Evolutionary conservation across 2,888 invertebrate genomes (phyloP).

Genomic region (Oscheius sp.): DNA sequence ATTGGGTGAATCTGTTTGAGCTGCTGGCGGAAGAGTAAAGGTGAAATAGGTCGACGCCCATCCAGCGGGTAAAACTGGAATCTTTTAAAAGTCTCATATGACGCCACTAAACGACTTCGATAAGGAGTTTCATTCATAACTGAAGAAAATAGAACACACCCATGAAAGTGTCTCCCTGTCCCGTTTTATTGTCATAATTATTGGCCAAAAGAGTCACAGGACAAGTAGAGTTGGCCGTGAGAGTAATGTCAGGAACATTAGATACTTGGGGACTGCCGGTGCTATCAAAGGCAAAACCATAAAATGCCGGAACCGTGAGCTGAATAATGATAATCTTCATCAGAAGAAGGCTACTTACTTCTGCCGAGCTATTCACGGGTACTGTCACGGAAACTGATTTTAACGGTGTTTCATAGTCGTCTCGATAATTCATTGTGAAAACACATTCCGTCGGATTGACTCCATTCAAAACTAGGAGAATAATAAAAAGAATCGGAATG

Average conservation of each 20-base stretch:
- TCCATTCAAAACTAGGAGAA: constrained; percentile 42
- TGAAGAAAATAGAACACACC: no score
- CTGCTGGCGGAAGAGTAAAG: constrained; percentile 47
- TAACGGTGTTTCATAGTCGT: constrained; percentile 12
- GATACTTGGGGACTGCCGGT: constrained; percentile 33
- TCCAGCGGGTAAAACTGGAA: constrained; percentile 43
- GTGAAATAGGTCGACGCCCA: constrained; percentile 45
- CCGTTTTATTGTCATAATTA: constrained; percentile 45
- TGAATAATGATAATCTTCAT: constrained; percentile 21
- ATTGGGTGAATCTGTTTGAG: background rate
- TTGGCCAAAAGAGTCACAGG: constrained; percentile 47
- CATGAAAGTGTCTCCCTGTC: constrained; percentile 51
- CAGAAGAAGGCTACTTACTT: background rate
- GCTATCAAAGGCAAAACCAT: constrained; percentile 44
- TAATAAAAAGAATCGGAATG: background rate
- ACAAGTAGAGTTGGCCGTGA: constrained; percentile 38
- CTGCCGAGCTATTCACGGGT: background rate
- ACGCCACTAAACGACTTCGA: constrained; percentile 6
- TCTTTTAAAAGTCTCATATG: background rate
- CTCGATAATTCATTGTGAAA: constrained; percentile 38
- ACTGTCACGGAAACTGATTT: constrained; percentile 29
- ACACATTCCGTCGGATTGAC: constrained; percentile 27
- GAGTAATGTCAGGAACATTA: constrained; percentile 31
- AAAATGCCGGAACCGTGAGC: constrained; percentile 40
- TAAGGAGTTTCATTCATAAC: background rate